phyloP scores from a whole-genome alignment of 2,113 vertebrate genomes.

The Pedetes capensis region DNA sequence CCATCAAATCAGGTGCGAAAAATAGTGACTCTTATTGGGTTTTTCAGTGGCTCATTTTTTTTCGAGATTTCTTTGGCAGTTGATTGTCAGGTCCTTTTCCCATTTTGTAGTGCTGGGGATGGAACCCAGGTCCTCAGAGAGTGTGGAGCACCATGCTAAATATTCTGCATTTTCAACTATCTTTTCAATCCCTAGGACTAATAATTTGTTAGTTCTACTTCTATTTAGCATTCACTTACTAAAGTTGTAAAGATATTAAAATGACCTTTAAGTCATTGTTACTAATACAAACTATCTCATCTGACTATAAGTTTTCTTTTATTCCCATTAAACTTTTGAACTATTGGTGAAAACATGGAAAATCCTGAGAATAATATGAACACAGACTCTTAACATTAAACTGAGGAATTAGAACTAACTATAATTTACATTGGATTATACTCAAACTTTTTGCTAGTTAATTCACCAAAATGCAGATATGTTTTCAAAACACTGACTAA shows the following conservation, averaged over 20 bases:
- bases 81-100: too few relatives aligned
- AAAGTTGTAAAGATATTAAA: not conserved
- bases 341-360: not conserved
- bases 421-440: slow-evolving; percentile 34
- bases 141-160: too few relatives aligned
- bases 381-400: not conserved
- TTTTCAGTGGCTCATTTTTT: too few relatives aligned
- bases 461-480: slow-evolving; percentile 62
- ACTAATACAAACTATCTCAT: not conserved
- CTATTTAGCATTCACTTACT: not conserved
- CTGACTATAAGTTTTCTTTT: not conserved
- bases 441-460: slow-evolving; percentile 49
- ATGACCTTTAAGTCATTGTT: not conserved
- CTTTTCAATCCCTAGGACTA: not conserved
- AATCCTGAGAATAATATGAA: not conserved
- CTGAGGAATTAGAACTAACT: not conserved
- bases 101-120: too few relatives aligned
- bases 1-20: too few relatives aligned
- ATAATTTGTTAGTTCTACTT: not conserved
- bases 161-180: slow-evolving; percentile 10
- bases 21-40: too few relatives aligned
- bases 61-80: too few relatives aligned
- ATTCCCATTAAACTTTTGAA: slow-evolving; percentile 32
- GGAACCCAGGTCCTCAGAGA: too few relatives aligned
- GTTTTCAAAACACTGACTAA: slow-evolving; percentile 74